Evolutionary conservation across 1,140 invertebrate genomes (phyloP).

Genomic region (Drosophila nannoptera): DNA sequence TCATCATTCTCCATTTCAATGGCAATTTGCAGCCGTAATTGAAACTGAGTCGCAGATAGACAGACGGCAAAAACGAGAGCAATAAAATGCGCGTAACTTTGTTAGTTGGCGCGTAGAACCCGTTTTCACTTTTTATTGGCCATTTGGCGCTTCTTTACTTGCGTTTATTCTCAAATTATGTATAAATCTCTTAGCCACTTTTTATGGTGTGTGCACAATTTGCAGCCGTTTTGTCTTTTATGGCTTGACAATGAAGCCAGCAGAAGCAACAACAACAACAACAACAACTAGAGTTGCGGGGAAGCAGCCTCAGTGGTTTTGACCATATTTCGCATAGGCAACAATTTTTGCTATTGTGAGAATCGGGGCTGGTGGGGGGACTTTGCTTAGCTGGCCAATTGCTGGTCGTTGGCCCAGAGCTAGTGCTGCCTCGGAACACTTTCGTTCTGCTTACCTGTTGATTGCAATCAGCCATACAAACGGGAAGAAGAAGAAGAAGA

Average conservation of each 20-base stretch:
- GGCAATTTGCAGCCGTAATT: constrained; percentile 57
- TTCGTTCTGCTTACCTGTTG: constrained; percentile 30
- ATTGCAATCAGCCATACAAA: constrained; percentile 10
- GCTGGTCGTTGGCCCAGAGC: constrained; percentile 25
- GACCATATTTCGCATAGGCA: constrained; percentile 49
- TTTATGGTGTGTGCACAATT: constrained; percentile 56
- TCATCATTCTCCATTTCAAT: constrained; percentile 53
- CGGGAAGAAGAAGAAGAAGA: background rate
- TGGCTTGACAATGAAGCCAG: constrained; percentile 60
- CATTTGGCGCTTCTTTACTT: constrained; percentile 69
- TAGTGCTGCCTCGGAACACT: constrained; percentile 12
- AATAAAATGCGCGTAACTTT: constrained; percentile 36
- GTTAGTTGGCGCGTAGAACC: constrained; percentile 39
- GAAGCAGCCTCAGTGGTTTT: constrained; percentile 18
- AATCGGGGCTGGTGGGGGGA: constrained; percentile 8
- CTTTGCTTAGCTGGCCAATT: constrained; percentile 21
- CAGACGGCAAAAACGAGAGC: constrained; percentile 13
- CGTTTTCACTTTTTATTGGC: constrained; percentile 74
- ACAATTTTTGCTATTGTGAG: constrained; percentile 39
- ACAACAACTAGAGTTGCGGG: constrained; percentile 2
- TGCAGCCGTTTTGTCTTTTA: constrained; percentile 43
- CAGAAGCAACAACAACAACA: constrained; percentile 30
- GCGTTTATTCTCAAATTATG: constrained; percentile 53
- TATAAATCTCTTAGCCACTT: constrained; percentile 53
- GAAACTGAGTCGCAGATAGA: constrained; percentile 4